Percentiles rank a stretch among this genome's conserved stretches.
phyloP scores from a whole-genome alignment of 1,140 invertebrate species.

The Zaprionus capensis region DNA sequence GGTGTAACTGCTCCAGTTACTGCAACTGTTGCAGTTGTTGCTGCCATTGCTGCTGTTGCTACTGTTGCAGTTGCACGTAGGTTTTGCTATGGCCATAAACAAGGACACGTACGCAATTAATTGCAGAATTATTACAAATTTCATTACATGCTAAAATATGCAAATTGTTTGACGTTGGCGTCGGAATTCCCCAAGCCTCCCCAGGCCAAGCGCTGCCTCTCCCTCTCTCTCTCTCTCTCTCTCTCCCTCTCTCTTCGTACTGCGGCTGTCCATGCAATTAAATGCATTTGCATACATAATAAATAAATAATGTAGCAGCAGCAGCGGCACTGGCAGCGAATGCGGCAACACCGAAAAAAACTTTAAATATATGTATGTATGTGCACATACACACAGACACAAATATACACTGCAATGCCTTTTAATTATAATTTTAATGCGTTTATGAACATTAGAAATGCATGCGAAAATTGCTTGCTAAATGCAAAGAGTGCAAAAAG shows the following conservation, averaged over 20 bases:
- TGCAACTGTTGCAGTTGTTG: constrained; percentile 21
- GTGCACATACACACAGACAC: constrained; percentile 1
- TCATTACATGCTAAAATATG: constrained; percentile 83
- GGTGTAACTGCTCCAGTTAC: constrained; percentile 1
- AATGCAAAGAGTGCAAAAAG: constrained; percentile 28
- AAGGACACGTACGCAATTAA: constrained; percentile 82
- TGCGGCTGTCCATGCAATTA: constrained; percentile 63
- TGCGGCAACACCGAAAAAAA: constrained; percentile 19
- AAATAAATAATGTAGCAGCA: constrained; percentile 80
- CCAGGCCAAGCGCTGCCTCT: neutral
- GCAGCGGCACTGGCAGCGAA: constrained; percentile 10
- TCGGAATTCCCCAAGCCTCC: constrained; percentile 17
- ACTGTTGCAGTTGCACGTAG: constrained; percentile 32
- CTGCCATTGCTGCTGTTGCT: constrained; percentile 18
- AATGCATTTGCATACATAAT: constrained; percentile 82
- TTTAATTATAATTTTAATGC: constrained; percentile 83
- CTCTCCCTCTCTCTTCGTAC: constrained; percentile 1
- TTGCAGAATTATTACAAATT: constrained; percentile 83
- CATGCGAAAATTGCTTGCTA: constrained; percentile 73
- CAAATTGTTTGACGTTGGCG: constrained; percentile 72
- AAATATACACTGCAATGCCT: constrained; percentile 42
- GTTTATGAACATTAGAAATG: constrained; percentile 80
- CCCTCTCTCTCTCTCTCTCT: neutral
- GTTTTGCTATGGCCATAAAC: constrained; percentile 52
- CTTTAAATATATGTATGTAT: constrained; percentile 4